Evolutionary conservation across 1,140 invertebrate species (phyloP), one percentile per base, ranked within the genome.

Genomic region (Bombus difficillimus): DNA sequence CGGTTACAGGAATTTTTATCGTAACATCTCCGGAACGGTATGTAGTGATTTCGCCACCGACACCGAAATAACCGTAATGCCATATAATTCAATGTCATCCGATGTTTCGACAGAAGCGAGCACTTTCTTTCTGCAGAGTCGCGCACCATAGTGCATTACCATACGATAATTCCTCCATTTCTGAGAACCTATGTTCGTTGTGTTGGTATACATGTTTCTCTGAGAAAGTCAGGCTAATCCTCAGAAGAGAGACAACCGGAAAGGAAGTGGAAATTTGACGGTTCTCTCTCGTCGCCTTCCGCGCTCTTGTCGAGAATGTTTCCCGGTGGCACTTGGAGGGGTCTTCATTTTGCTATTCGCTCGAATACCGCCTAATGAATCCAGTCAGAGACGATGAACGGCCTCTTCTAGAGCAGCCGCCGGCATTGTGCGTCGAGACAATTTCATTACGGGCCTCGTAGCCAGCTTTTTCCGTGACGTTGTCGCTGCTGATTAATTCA

Each of bases 401-500:
- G 71, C 53, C 77, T 79, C 64, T 41, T 66, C 74, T 69, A 18
- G 66, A 74, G 62, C 62, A 68, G 59, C 41, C 77, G 53, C 3
- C 59, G 39, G 57, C 75, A 91, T 89, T 91, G 87, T 85, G 25
- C 59, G 73, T 43, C 22, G 68, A 64, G 89, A 89, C 89, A 88
- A 91, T 91, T 91, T 91, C 87, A 91, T 91, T 91, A 91, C 83
- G 43, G 73, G 59, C 77, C 64, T 72, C 74, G 47, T 37, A 71
- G 64, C 37, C 22, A 79, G 80, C 81, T 86, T 91, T 89, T 86
- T 85, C 69, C 76, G 71, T 82, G 81, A 89, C 89, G 68, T 15
- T 64, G 83, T 86, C 72, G 87, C 80, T 69, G 57, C 79, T 91
- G 90, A 91, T 91, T 91, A 91, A 91, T 91, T 91, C 89, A 80